Conservation (phyloP, 2,113 vertebrate genomes). For the Chloebia gouldiae region DNA sequence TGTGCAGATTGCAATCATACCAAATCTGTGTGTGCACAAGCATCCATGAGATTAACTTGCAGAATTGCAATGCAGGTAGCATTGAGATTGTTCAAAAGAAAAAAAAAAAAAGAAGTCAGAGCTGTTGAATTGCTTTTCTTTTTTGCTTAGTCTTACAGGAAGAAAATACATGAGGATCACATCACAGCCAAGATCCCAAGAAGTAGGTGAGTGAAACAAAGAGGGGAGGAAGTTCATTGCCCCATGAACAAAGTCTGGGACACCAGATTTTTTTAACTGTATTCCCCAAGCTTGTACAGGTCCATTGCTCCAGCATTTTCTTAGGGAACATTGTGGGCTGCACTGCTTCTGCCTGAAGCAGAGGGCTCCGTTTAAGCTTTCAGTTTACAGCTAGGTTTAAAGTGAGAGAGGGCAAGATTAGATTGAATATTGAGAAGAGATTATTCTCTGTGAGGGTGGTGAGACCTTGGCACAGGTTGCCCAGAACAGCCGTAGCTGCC, state of each 20-base stretch:
- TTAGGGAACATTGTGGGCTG: background rate
- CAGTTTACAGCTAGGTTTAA: background rate
- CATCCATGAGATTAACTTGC: background rate
- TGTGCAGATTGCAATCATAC: background rate
- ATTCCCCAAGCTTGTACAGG: background rate
- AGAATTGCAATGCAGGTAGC: background rate
- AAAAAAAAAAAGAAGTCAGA: no score
- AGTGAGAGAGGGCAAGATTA: background rate
- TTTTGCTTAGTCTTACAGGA: background rate
- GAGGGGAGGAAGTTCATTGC: background rate
- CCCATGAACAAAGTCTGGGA: background rate
- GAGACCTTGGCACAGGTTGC: background rate
- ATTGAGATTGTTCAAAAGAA: background rate
- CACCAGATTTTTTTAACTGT: no score
- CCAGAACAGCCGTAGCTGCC: background rate
- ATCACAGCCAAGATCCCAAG: background rate
- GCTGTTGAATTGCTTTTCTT: background rate
- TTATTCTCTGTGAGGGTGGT: background rate
- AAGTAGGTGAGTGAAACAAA: background rate
- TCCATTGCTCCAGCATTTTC: rapidly evolving
- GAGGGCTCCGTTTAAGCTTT: background rate
- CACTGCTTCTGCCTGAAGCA: background rate
- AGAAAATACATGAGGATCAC: background rate
- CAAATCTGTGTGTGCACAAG: background rate
- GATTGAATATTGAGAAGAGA: background rate